These are phyloP conservation scores for Antedon bifida DNA, from an alignment of 35 echinoderm and acorn worm species.

Conservation along the genomic window DNA sequence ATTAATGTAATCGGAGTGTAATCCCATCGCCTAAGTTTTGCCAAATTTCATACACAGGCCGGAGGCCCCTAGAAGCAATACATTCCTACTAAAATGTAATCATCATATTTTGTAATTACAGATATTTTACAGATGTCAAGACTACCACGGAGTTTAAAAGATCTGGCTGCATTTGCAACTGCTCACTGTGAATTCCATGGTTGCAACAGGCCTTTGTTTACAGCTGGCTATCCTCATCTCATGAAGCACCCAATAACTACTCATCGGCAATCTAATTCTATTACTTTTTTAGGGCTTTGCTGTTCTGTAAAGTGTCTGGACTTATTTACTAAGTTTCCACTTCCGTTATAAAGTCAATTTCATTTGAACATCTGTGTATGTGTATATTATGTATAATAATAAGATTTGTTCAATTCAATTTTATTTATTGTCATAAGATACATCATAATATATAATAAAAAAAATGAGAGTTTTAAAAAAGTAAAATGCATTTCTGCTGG, in stretches of 20 bases:
- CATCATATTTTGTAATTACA: background rate
- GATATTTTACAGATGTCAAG: background rate
- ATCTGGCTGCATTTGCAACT: conserved; percentile 7
- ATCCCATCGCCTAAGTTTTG: no score
- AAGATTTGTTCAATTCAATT: no score
- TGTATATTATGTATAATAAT: no score
- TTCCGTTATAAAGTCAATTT: conserved; percentile 21
- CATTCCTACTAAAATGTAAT: no score
- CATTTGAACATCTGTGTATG: background rate
- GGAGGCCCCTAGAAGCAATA: no score
- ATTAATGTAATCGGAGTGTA: no score
- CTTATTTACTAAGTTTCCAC: conserved; percentile 31
- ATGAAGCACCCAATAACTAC: conserved; percentile 24
- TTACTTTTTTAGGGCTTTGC: conserved; percentile 25
- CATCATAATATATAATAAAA: no score
- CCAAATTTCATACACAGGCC: no score
- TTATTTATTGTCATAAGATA: no score
- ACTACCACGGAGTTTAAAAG: conserved; percentile 21
- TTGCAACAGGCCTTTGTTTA: conserved; percentile 36
- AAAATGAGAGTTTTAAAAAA: no score
- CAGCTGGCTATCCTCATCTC: conserved; percentile 21
- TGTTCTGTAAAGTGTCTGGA: conserved; percentile 33
- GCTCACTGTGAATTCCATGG: conserved; percentile 34
- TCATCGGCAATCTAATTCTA: conserved; percentile 4
- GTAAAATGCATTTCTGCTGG: no score